Conservation (phyloP, 1,140 invertebrate species). For the Anoplophora glabripennis region DNA sequence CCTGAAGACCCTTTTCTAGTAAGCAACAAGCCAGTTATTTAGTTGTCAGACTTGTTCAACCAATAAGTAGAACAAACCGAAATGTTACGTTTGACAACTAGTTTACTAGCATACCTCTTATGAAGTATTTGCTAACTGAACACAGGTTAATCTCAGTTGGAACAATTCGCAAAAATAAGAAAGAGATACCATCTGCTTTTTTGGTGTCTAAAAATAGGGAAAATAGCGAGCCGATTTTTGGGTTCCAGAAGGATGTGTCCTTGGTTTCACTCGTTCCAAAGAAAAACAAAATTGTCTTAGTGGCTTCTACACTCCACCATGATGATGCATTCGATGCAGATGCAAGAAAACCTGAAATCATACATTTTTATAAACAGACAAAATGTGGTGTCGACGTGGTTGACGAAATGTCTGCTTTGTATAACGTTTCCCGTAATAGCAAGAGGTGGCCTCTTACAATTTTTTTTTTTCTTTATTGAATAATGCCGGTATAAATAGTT, state of each 20-base stretch:
- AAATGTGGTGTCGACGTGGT: no score
- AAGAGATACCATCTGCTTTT: slow-evolving; percentile 38
- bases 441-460: no score
- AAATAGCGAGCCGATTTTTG: slow-evolving; percentile 4
- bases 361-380: no score
- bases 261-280: slow-evolving; percentile 16
- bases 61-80: slow-evolving; percentile 33
- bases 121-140: slow-evolving; percentile 30
- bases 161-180: slow-evolving; percentile 40
- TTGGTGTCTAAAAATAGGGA: slow-evolving; percentile 8
- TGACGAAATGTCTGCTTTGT: no score
- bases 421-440: no score
- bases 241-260: slow-evolving; percentile 5
- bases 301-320: slow-evolving; percentile 8
- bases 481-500: no score
- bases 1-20: slow-evolving; percentile 29
- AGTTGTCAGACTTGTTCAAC: slow-evolving; percentile 38
- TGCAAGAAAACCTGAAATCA: no score
- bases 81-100: slow-evolving; percentile 39
- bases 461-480: no score
- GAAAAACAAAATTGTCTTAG: slow-evolving; percentile 12
- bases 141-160: slow-evolving; percentile 40
- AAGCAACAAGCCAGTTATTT: slow-evolving; percentile 37
- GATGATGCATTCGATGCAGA: no score
- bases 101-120: slow-evolving; percentile 30